Evolutionary conservation across 2,113 vertebrate genomes (phyloP).

Genomic region (Accipiter virgatus): DNA sequence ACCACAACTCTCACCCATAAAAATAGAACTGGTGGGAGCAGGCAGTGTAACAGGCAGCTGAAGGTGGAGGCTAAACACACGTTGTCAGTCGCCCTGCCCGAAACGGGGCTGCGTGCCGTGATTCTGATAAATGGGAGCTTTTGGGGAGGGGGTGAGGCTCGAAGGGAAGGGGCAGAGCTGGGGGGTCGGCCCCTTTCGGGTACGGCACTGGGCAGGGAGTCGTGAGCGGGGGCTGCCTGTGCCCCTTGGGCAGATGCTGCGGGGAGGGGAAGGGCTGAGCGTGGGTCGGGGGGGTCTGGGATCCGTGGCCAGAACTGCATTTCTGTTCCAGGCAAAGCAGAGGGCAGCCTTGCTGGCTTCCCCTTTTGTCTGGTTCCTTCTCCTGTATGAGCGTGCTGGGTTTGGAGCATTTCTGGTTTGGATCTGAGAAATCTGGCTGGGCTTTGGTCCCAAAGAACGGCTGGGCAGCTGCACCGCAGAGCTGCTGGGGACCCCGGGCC

Average conservation of each 20-base stretch:
- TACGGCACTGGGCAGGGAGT: neutral
- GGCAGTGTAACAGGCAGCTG: neutral
- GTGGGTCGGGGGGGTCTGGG: too few relatives aligned
- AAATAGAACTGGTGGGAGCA: slow-evolving; percentile 54
- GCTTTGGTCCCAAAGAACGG: neutral
- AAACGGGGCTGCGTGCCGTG: neutral
- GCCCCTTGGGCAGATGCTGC: neutral
- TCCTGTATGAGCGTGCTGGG: neutral
- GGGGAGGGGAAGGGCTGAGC: neutral
- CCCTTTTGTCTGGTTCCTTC: neutral
- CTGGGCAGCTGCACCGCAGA: neutral
- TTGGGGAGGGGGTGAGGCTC: neutral
- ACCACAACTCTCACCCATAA: slow-evolving; percentile 37
- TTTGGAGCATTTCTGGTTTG: neutral
- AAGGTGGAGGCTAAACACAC: neutral
- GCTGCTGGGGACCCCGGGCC: neutral
- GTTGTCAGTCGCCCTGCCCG: neutral
- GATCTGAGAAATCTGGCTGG: neutral
- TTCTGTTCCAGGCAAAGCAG: neutral
- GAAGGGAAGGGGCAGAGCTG: neutral
- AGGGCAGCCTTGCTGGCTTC: too few relatives aligned
- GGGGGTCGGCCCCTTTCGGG: neutral
- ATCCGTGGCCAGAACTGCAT: neutral
- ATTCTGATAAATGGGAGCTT: neutral
- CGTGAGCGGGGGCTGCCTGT: neutral